phyloP scores from a whole-genome alignment of 2,888 invertebrate species.

The Ellobium chinense region DNA sequence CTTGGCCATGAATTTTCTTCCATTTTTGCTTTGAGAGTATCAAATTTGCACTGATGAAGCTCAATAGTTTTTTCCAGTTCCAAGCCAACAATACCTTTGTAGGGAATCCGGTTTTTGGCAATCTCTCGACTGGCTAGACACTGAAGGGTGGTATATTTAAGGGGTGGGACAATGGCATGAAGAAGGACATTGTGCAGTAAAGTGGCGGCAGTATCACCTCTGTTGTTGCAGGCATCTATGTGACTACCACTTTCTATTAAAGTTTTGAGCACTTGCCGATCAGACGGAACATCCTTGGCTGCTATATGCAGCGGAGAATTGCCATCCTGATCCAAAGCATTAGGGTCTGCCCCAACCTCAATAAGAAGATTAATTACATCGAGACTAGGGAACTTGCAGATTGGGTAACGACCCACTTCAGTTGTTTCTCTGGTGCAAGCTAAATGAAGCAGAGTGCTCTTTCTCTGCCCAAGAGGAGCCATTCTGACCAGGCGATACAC shows the following conservation, averaged over 20 bases:
- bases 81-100: slow-evolving; percentile 71
- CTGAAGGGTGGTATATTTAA: slow-evolving; percentile 73
- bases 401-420: slow-evolving; percentile 84
- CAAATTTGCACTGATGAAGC: slow-evolving; percentile 64
- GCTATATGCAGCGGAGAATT: slow-evolving; percentile 94
- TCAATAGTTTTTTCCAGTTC: slow-evolving; percentile 74
- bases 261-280: slow-evolving; percentile 86
- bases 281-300: slow-evolving; percentile 82
- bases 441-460: slow-evolving; percentile 83
- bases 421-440: slow-evolving; percentile 90
- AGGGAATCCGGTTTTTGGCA: slow-evolving; percentile 84
- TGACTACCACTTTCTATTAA: slow-evolving; percentile 91
- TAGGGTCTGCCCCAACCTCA: slow-evolving; percentile 90
- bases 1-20: slow-evolving; percentile 39
- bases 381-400: slow-evolving; percentile 86
- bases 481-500: slow-evolving; percentile 87
- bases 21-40: slow-evolving; percentile 19
- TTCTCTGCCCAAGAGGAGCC: slow-evolving; percentile 81
- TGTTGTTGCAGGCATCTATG: slow-evolving; percentile 83
- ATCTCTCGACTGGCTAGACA: slow-evolving; percentile 80
- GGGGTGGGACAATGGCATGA: slow-evolving; percentile 71
- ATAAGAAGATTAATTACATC: slow-evolving; percentile 87
- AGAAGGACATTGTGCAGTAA: slow-evolving; percentile 72
- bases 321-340: slow-evolving; percentile 88
- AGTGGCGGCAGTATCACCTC: slow-evolving; percentile 71